Percentiles rank a stretch among this genome's conserved stretches.
These are phyloP conservation scores for Euzetes globulus DNA, from an alignment of 2,888 invertebrate species.

Conservation along the genomic window DNA sequence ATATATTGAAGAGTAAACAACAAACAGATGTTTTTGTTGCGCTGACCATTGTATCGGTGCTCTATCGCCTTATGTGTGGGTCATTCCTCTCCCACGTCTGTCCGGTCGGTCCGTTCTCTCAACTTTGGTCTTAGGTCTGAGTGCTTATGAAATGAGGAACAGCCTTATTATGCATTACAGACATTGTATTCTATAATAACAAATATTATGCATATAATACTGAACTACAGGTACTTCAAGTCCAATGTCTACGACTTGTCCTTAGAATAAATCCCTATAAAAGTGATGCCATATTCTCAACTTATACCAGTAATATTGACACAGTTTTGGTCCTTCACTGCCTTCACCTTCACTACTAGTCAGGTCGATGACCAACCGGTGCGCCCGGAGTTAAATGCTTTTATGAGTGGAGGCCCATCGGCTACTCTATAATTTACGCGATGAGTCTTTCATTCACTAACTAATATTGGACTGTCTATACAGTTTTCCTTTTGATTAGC, in stretches of 20 bases:
- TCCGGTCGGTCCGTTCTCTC: neutral
- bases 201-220: neutral
- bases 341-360: neutral
- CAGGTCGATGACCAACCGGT: slow-evolving; percentile 17
- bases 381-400: neutral
- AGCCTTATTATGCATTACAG: slow-evolving; percentile 1
- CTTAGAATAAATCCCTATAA: neutral
- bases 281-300: neutral
- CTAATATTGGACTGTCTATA: neutral
- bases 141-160: slow-evolving; percentile 14
- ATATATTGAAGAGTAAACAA: slow-evolving; percentile 12
- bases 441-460: slow-evolving; percentile 6
- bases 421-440: slow-evolving; percentile 1
- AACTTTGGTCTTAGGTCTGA: slow-evolving; percentile 9
- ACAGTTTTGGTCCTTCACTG: neutral
- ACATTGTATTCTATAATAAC: slow-evolving; percentile 1
- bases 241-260: neutral
- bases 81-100: slow-evolving; percentile 23
- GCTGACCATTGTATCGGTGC: slow-evolving; percentile 13
- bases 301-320: neutral
- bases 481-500: neutral
- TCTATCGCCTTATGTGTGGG: neutral
- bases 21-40: slow-evolving; percentile 1
- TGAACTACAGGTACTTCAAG: neutral
- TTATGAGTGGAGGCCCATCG: neutral